Evolutionary conservation across 1,140 invertebrate species (phyloP).

Genomic region (Mycetomoellerius zeteki): DNA sequence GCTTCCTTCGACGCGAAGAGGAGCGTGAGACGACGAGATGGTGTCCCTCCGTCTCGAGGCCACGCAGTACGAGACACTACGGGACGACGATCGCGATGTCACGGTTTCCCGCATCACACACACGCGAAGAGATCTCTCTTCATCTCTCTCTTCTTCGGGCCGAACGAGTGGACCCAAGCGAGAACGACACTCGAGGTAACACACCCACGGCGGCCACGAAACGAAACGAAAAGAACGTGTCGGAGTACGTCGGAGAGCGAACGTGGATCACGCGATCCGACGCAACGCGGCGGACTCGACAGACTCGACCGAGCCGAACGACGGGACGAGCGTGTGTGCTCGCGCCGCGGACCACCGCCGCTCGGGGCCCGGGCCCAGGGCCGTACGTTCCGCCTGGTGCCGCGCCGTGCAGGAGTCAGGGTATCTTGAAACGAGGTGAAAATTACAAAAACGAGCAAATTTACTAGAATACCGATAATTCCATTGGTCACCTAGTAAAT

Average conservation of each 20-base stretch:
- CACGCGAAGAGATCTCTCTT: constrained; percentile 1
- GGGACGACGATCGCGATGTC: constrained; percentile 14
- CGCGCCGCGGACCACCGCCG: constrained; percentile 68
- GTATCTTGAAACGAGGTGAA: too few relatives aligned
- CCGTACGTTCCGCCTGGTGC: constrained; percentile 61
- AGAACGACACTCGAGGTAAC: not conserved
- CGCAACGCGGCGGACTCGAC: constrained; percentile 77
- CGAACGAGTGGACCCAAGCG: too few relatives aligned
- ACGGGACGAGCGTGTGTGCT: constrained; percentile 80
- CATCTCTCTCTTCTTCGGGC: not conserved
- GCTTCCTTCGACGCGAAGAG: not conserved
- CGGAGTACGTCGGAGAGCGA: not conserved
- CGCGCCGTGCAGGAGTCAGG: too few relatives aligned
- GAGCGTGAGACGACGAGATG: not conserved
- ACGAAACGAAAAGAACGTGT: not conserved
- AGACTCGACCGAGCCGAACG: constrained; percentile 78
- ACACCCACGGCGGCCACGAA: not conserved
- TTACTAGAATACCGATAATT: too few relatives aligned
- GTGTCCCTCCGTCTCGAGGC: not conserved
- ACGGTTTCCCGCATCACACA: constrained; percentile 34
- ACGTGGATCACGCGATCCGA: constrained; percentile 67
- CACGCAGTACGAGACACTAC: not conserved
- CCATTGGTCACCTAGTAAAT: too few relatives aligned
- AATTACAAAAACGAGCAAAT: too few relatives aligned
- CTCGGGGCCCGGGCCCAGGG: constrained; percentile 79